Conservation (phyloP, 2,113 vertebrate genomes). For the Mystacornis crossleyi region DNA sequence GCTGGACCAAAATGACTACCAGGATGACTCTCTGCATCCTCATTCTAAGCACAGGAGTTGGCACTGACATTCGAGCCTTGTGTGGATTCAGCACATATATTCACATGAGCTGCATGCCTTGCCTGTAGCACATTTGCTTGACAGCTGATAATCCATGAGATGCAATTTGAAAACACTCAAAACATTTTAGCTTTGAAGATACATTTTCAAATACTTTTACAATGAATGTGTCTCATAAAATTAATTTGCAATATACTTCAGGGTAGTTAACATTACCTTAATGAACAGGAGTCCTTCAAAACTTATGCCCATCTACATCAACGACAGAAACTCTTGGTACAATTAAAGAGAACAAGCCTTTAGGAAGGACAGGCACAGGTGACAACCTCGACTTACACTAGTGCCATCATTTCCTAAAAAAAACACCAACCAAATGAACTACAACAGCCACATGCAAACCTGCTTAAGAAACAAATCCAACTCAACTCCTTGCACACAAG, state of each 20-base stretch:
- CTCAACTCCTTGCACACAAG: not conserved
- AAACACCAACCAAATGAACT: not conserved
- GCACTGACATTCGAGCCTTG: not conserved
- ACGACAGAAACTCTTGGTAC: not conserved
- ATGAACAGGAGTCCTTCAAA: not conserved
- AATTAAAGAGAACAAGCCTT: not conserved
- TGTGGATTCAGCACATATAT: not conserved
- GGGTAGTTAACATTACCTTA: not conserved
- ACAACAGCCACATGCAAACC: not conserved
- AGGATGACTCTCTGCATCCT: not conserved
- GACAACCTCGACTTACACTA: not conserved
- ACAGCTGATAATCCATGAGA: not conserved
- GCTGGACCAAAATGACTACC: accelerated
- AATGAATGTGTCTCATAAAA: not conserved
- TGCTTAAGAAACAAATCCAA: not conserved
- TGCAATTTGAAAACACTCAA: not conserved
- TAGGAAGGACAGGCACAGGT: not conserved
- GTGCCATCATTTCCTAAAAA: not conserved
- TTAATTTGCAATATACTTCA: not conserved
- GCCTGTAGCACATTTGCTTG: not conserved
- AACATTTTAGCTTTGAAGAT: not conserved
- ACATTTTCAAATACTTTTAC: not conserved
- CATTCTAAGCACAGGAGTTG: not conserved
- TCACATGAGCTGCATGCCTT: not conserved
- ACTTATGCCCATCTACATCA: not conserved